A percentile compares a stretch with the other conserved stretches of the same genome.
Conservation (phyloP, 2,888 invertebrate genomes). For the Agapetus fuscipes region DNA sequence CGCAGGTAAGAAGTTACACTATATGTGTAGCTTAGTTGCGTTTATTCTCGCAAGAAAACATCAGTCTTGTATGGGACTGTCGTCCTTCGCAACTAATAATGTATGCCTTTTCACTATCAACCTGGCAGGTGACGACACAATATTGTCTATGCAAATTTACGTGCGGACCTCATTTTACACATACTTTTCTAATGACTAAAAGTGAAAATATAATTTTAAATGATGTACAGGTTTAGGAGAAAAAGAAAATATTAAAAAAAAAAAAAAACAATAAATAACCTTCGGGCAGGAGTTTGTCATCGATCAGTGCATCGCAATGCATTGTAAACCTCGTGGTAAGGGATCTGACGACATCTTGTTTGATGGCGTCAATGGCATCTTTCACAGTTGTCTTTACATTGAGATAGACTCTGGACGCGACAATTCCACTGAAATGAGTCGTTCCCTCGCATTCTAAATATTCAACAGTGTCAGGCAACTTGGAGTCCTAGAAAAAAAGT, state of each 20-base stretch:
- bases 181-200: too few species aligned
- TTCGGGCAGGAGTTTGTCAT: slow-evolving; percentile 64
- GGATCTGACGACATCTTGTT: slow-evolving; percentile 78
- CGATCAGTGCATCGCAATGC: slow-evolving; percentile 87
- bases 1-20: too few species aligned
- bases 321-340: slow-evolving; percentile 78
- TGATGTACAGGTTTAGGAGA: too few species aligned
- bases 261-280: slow-evolving; percentile 38
- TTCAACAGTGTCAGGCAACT: slow-evolving; percentile 39
- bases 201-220: too few species aligned
- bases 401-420: slow-evolving; percentile 67
- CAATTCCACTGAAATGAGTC: slow-evolving; percentile 61
- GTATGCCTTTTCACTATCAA: too few species aligned
- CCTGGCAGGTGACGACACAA: too few species aligned
- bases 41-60: too few species aligned
- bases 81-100: too few species aligned
- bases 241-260: slow-evolving; percentile 1
- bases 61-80: too few species aligned
- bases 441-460: slow-evolving; percentile 54
- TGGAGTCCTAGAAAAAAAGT: slow-evolving; percentile 34
- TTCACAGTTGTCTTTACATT: slow-evolving; percentile 64
- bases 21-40: too few species aligned
- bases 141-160: too few species aligned
- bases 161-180: too few species aligned
- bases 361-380: slow-evolving; percentile 63